Base-by-base conservation (phyloP, 64 coral and sea anemone genomes). In the Platygyra sinensis region DNA sequence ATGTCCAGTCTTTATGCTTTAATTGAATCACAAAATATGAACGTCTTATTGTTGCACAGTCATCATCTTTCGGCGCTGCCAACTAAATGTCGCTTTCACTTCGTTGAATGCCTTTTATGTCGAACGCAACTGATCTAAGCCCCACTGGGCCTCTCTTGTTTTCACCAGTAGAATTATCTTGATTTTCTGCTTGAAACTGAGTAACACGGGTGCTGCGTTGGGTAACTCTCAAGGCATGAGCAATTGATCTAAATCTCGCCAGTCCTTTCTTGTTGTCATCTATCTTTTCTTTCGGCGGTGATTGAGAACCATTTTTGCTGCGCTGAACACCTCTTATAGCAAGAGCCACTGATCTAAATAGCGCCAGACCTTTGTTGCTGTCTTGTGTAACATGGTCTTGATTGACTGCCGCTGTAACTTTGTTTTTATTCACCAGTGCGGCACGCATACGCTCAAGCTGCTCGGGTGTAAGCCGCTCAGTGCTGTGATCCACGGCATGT, bases 401-500 rank as follows among this genome's bases (percentile, higher is more conserved):
- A 57, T 55, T 10, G n/a, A 24, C 4, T 28, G 25, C 76, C 10
- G 76, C 50, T 79, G 76, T 50, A 27, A 79, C 51, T 79, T 79
- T 79, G 51, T 79, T 79, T 11, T 57, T 79, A 6, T 15, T 27
- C n/a, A 29, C 22, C 76, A 55, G 4, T 30, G 76, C 76, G 10
- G 76, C 76, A 16, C 76, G 76, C 49, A 79, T 46, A 0, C 76
- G 76, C 51, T 79, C 76, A 20, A 54, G 49, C 76, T 79, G 76
- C n/a, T 59, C 4, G 3, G 76, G 51, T 14, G 24, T 62, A 14
- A 76, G 16, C 29, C 90, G 73, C 62, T 92, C 90, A 5, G 90
- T 92, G 52, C 86, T 64, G 62, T 92, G 90, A 77, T 92, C 80
- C 38, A 92, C 78, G 29, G 82, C 90, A 28, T 92, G 90, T 59